phyloP scores from a whole-genome alignment of 1,140 invertebrate genomes.

The Tenebrio molitor region DNA sequence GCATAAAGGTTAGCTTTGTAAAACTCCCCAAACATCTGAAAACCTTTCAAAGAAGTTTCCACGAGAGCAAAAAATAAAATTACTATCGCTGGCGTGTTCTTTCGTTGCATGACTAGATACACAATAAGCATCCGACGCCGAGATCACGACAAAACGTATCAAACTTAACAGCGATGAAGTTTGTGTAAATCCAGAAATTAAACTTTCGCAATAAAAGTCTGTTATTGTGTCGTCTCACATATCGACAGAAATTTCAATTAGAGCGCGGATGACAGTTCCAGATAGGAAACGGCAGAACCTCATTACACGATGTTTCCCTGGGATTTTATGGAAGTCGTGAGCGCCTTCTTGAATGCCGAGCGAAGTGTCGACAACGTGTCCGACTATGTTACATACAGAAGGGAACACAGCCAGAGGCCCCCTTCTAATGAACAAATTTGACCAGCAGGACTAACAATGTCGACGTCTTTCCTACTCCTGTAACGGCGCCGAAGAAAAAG shows the following conservation, averaged over 20 bases:
- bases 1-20: too few species aligned
- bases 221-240: conserved; percentile 17
- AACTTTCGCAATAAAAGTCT: conserved; percentile 22
- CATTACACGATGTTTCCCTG: conserved; percentile 28
- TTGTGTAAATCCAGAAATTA: conserved; percentile 4
- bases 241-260: conserved; percentile 37
- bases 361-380: conserved; percentile 34
- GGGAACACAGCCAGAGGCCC: not conserved
- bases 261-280: conserved; percentile 9
- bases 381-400: conserved; percentile 1
- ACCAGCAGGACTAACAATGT: conserved; percentile 27
- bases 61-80: too few species aligned
- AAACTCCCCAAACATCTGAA: too few species aligned
- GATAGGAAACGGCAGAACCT: conserved; percentile 21
- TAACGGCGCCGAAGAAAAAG: conserved; percentile 5
- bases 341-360: conserved; percentile 13
- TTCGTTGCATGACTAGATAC: too few species aligned
- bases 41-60: too few species aligned
- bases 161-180: not conserved
- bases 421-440: conserved; percentile 35
- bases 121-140: not conserved
- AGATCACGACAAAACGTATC: not conserved
- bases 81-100: too few species aligned
- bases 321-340: conserved; percentile 32
- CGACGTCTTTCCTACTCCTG: conserved; percentile 4